Evolutionary conservation across 2,797 vertebrate species (phyloP), one percentile per base, ranked within the genome.

Genomic region (Helostoma temminkii): DNA sequence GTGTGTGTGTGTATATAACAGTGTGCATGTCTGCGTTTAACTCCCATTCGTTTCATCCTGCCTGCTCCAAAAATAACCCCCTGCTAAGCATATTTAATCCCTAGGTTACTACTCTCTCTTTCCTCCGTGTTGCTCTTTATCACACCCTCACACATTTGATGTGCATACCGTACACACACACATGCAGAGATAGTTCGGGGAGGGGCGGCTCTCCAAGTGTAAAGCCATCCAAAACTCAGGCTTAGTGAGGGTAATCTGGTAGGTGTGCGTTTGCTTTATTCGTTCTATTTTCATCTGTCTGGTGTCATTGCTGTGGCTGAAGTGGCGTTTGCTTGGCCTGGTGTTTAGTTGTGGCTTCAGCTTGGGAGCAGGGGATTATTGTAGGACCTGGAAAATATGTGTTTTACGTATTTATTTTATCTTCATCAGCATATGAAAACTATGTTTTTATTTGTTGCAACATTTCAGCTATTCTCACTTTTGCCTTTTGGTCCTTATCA

Each of bases 11-110:
- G 65, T 67, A 15, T 85, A 66, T 78, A 78, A 72, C 66, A 4
- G 64, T 53, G 53, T 77, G 59, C 25, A 48, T 76, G 80, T 81
- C 54, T 66, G 63, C 2, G 39, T 81, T 80, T 58, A 54, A 73
- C 84, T 87, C 52, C 55, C 66, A 82, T 80, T 74, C 60, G 63
- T 71, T 87, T 78, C 67, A 69, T 78, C 84, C 78, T 56, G 66
- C 67, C 88, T 80, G 78, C 67, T 88, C 91, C 85, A 78, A 87
- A 93, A 93, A 93, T 93, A 93, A 87, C 91, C 87, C 86, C 81
- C 72, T 59, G 76, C 88, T 91, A 91, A 91, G 80, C 83, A 84
- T 90, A 88, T 92, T 88, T 92, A 91, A 94, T 90, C 89, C 86
- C 69, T 70, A 58, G 74, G 85, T 85, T 88, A 63, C 55, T 32